Percentiles rank a stretch among this genome's conserved stretches.
These are phyloP conservation scores for Xylocopa sonorina DNA, from an alignment of 1,140 invertebrate genomes.

Conservation along the genomic window DNA sequence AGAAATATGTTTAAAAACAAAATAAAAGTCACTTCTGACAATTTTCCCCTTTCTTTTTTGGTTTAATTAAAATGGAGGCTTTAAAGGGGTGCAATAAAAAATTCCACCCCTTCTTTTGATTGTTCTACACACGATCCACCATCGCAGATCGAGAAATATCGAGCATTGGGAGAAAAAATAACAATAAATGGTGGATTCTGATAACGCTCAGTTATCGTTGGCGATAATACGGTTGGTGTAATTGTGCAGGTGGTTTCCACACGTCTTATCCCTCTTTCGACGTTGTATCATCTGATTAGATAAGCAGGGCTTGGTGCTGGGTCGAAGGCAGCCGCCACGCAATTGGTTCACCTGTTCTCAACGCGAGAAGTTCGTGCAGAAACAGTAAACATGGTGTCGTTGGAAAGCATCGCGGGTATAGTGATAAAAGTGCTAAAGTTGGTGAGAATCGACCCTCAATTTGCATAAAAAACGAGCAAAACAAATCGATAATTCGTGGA, in stretches of 20 bases:
- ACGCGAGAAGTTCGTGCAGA: conserved; percentile 16
- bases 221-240: conserved; percentile 38
- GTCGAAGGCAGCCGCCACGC: conserved; percentile 44
- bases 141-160: neutral
- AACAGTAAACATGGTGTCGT: conserved; percentile 86
- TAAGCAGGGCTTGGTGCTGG: conserved; percentile 77
- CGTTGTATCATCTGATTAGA: conserved; percentile 78
- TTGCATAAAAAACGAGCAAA: neutral
- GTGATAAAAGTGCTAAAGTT: conserved; percentile 90
- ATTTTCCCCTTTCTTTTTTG: too few species aligned
- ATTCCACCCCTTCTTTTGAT: too few species aligned
- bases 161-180: neutral
- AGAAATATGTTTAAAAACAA: too few species aligned
- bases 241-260: conserved; percentile 41
- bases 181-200: conserved; percentile 25
- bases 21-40: too few species aligned
- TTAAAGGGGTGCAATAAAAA: too few species aligned
- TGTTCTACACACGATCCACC: too few species aligned
- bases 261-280: conserved; percentile 62
- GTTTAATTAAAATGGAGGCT: too few species aligned
- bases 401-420: conserved; percentile 89
- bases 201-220: conserved; percentile 35
- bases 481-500: too few species aligned
- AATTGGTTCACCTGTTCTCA: conserved; percentile 44
- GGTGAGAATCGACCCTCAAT: conserved; percentile 82